Conservation (phyloP, 1,140 invertebrate genomes). For the Drosophila nebulosa region DNA sequence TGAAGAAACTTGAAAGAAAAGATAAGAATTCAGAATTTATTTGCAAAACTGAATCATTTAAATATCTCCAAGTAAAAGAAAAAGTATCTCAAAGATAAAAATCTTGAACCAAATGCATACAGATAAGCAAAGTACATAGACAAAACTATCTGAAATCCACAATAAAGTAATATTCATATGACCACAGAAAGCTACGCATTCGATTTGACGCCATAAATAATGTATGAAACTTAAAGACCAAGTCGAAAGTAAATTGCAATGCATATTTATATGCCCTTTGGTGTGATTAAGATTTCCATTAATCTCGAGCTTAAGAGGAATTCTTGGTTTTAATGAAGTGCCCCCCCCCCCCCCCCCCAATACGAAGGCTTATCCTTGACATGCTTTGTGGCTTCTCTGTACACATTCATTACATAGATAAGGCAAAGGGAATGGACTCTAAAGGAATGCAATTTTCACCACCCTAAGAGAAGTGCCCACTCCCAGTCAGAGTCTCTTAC, state of each 20-base stretch:
- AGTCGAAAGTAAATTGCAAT: neutral
- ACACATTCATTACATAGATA: neutral
- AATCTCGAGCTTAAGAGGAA: neutral
- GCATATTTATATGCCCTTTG: neutral
- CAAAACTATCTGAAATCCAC: neutral
- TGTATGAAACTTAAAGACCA: neutral
- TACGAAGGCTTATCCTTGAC: neutral
- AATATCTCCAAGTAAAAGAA: neutral
- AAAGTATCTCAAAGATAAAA: neutral
- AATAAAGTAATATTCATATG: neutral
- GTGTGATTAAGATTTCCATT: neutral
- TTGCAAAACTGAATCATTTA: neutral
- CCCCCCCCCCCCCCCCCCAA: neutral
- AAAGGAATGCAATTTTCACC: neutral
- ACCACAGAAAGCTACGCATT: neutral
- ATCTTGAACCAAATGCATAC: neutral
- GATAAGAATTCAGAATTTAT: too few relatives aligned
- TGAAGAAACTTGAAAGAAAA: too few relatives aligned
- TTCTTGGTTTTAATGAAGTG: neutral
- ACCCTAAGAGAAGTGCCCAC: neutral
- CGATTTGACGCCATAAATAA: neutral
- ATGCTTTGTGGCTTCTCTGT: neutral
- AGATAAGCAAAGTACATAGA: neutral
- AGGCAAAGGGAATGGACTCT: neutral
- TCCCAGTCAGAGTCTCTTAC: neutral